These are phyloP conservation scores for Furcula furcula DNA, from an alignment of 2,888 invertebrate genomes.

Conservation along the genomic window DNA sequence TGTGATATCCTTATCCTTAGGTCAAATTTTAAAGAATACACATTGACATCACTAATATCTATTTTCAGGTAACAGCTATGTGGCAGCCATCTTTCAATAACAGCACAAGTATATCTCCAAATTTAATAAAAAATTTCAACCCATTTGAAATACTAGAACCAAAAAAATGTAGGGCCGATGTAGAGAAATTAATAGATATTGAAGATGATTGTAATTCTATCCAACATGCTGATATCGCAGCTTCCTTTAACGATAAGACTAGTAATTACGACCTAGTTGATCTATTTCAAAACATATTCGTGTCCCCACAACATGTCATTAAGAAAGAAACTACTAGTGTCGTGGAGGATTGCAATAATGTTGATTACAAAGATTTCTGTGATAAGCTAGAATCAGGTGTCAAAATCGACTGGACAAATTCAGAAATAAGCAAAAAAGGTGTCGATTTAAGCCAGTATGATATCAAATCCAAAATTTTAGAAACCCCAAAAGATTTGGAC, in stretches of 20 bases:
- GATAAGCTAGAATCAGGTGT: slow-evolving; percentile 17
- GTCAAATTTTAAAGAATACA: no score
- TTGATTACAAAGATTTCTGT: slow-evolving; percentile 6
- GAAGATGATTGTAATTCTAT: slow-evolving; percentile 12
- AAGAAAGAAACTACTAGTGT: slow-evolving; percentile 1
- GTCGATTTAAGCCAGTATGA: background rate
- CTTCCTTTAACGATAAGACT: slow-evolving; percentile 11
- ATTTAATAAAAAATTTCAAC: slow-evolving; percentile 20
- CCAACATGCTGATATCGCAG: slow-evolving; percentile 3
- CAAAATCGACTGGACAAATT: slow-evolving; percentile 13
- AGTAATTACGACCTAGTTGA: slow-evolving; percentile 15
- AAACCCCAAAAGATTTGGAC: slow-evolving; percentile 7
- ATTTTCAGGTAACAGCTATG: no score
- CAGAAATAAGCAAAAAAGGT: background rate
- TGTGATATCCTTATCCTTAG: no score
- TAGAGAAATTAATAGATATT: slow-evolving; percentile 20
- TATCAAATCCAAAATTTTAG: slow-evolving; percentile 10
- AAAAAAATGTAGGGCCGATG: slow-evolving; percentile 8
- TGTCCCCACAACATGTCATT: slow-evolving; percentile 16
- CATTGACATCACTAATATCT: no score
- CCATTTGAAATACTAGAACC: slow-evolving; percentile 15
- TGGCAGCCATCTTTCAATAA: slow-evolving; percentile 4
- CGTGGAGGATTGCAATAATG: background rate
- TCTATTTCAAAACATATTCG: slow-evolving; percentile 21
- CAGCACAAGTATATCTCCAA: slow-evolving; percentile 10